A percentile compares a stretch with the other conserved stretches of the same genome.
phyloP scores from a whole-genome alignment of 2,113 vertebrate genomes.

The Hiodon tergisus region DNA sequence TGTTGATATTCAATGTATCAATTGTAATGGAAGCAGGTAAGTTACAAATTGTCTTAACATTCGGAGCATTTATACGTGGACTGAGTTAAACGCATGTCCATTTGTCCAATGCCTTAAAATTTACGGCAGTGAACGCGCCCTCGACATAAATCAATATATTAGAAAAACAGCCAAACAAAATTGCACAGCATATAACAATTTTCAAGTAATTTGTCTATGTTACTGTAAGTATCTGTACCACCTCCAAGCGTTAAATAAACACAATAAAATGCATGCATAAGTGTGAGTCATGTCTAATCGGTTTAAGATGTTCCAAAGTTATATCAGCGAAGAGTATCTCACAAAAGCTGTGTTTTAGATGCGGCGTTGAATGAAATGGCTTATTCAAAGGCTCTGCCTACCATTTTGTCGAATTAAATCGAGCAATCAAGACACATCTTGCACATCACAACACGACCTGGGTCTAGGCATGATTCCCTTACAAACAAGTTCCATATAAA shows the following conservation, averaged over 20 bases:
- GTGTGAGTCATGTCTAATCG: constrained; percentile 38
- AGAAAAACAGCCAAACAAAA: too few species aligned
- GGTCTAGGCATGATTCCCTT: constrained; percentile 32
- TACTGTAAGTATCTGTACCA: too few species aligned
- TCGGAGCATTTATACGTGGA: too few species aligned
- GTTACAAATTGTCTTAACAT: too few species aligned
- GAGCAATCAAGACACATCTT: constrained; percentile 52
- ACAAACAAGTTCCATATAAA: constrained; percentile 17
- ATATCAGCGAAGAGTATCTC: constrained; percentile 31
- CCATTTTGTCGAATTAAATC: constrained; percentile 49
- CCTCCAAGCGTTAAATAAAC: not conserved
- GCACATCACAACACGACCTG: constrained; percentile 36
- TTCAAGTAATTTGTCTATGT: not conserved
- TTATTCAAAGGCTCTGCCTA: constrained; percentile 57
- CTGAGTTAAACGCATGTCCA: too few species aligned
- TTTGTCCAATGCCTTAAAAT: too few species aligned
- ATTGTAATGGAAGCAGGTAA: too few species aligned
- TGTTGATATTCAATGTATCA: too few species aligned
- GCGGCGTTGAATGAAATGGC: constrained; percentile 43
- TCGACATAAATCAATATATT: too few species aligned
- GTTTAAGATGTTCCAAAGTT: constrained; percentile 23
- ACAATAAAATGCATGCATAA: not conserved
- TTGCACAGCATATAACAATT: not conserved
- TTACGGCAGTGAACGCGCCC: too few species aligned
- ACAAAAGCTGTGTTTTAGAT: constrained; percentile 46